These are phyloP conservation scores for Gambusia affinis DNA, from an alignment of 2,113 vertebrate genomes.

Conservation along the genomic window DNA sequence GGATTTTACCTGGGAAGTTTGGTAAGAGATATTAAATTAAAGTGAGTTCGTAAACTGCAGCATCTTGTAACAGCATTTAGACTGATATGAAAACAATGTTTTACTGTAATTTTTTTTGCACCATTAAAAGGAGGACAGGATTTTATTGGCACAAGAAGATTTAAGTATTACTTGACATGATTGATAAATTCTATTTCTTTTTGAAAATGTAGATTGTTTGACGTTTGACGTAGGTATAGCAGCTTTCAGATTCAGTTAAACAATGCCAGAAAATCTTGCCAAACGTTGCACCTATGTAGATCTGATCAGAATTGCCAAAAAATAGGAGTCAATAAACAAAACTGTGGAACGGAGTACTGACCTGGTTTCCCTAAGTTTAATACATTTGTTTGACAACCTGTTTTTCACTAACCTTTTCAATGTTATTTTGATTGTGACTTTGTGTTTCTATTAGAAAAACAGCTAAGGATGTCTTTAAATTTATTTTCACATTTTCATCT, in stretches of 20 bases:
- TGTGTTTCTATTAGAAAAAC: background rate
- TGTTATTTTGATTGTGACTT: background rate
- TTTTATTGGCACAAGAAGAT: too few relatives aligned
- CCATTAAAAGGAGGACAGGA: background rate
- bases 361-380: background rate
- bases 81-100: slow-evolving; percentile 22
- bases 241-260: background rate
- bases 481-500: background rate
- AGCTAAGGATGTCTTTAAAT: background rate
- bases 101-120: slow-evolving; percentile 12
- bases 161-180: background rate
- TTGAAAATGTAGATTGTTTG: background rate
- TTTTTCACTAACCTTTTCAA: background rate
- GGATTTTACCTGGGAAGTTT: slow-evolving; percentile 70
- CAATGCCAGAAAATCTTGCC: background rate
- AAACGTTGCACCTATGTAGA: background rate
- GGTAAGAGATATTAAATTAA: slow-evolving; percentile 72
- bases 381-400: background rate
- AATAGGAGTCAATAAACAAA: background rate
- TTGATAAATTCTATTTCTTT: background rate
- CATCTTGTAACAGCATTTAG: slow-evolving; percentile 38
- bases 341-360: background rate
- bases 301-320: too few relatives aligned
- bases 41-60: slow-evolving; percentile 33
- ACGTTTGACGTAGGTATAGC: background rate